These are phyloP conservation scores for Syrphus vitripennis DNA, from an alignment of 2,888 invertebrate species.

Conservation along the genomic window DNA sequence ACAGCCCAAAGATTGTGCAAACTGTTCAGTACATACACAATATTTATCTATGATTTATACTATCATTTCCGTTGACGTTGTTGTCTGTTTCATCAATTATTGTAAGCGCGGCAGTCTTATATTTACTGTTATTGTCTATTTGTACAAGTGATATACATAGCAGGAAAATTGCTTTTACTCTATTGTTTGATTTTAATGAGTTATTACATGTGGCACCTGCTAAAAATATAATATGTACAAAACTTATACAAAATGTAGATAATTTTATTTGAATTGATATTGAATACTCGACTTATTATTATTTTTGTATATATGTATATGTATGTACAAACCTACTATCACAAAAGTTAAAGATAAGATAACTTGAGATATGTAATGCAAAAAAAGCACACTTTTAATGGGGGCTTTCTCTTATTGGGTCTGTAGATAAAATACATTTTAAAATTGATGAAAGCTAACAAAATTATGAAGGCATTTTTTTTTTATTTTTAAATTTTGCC, in stretches of 20 bases:
- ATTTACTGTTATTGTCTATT: neutral
- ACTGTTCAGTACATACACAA: neutral
- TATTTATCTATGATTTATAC: neutral
- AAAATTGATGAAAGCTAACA: neutral
- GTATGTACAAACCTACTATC: neutral
- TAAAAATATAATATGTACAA: neutral
- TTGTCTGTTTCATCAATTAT: neutral
- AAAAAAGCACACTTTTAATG: neutral
- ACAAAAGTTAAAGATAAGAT: neutral
- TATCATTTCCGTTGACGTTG: neutral
- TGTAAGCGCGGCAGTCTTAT: neutral
- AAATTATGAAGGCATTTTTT: neutral
- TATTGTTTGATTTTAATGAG: neutral
- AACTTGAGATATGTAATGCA: neutral
- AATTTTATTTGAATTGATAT: neutral
- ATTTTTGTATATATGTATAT: too few relatives aligned
- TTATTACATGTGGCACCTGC: slow-evolving; percentile 1
- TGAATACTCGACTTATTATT: neutral
- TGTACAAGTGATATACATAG: neutral
- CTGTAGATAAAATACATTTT: neutral
- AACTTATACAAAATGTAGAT: neutral
- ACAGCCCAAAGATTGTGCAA: neutral
- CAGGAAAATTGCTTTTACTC: neutral
- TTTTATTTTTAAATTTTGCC: neutral
- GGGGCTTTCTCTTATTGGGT: neutral